Conservation (phyloP, 2,797 vertebrate genomes). For the Myiotriccus ornatus region DNA sequence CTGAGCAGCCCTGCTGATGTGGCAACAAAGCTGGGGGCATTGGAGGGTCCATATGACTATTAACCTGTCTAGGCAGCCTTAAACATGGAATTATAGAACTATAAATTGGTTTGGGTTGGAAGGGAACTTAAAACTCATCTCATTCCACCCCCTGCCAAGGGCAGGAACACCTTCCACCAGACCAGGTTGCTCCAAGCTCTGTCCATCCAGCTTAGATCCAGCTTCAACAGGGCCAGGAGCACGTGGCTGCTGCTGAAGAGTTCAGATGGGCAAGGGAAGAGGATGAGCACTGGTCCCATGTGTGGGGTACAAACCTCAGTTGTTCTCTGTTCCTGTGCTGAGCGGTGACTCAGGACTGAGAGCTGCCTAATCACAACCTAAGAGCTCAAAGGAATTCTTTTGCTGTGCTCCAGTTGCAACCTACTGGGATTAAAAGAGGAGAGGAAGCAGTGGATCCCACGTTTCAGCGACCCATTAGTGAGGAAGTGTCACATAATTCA, state of each 20-base stretch:
- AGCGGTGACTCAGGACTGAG: neutral
- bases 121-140: neutral
- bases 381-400: neutral
- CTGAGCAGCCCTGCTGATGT: neutral
- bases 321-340: too few relatives aligned
- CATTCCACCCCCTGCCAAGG: neutral
- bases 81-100: neutral
- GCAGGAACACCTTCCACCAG: neutral
- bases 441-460: neutral
- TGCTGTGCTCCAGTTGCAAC: neutral
- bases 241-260: neutral
- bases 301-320: neutral
- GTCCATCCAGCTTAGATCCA: neutral
- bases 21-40: neutral
- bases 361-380: neutral
- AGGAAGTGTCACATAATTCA: neutral
- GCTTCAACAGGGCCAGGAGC: neutral
- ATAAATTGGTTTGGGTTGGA: neutral
- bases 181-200: neutral
- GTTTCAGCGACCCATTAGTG: neutral
- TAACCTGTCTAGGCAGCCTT: neutral
- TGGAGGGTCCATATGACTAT: neutral
- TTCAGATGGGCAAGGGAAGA: neutral
- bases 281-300: fast-evolving
- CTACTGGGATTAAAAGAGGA: neutral